Evolutionary conservation across 2,888 invertebrate genomes (phyloP).

Genomic region (Odontomyia ornata): DNA sequence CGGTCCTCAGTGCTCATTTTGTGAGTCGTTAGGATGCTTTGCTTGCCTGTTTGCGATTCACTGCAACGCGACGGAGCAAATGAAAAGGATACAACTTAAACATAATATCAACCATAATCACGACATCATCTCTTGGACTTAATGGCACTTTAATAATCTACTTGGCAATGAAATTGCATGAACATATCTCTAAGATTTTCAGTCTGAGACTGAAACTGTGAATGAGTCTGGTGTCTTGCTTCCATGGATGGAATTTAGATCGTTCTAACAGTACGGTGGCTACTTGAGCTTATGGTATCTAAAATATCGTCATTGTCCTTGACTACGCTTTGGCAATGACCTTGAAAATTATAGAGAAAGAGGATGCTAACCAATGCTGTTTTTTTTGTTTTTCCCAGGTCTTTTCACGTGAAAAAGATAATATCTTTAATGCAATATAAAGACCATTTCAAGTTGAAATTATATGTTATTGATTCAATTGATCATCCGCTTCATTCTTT

Average conservation of each 20-base stretch:
- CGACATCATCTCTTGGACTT: constrained; percentile 39
- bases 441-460: too few species aligned
- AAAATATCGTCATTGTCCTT: constrained; percentile 36
- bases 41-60: neutral
- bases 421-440: too few species aligned
- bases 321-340: constrained; percentile 23
- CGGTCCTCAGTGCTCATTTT: neutral
- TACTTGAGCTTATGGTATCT: neutral
- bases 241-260: neutral
- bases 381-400: too few species aligned
- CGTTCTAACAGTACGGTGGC: neutral
- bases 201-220: constrained; percentile 7
- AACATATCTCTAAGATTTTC: neutral
- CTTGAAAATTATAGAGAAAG: constrained; percentile 25
- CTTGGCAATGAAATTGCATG: constrained; percentile 40
- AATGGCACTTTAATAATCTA: constrained; percentile 38
- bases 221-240: neutral
- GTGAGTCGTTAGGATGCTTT: neutral
- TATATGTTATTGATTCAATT: too few species aligned
- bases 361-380: neutral
- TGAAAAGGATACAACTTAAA: constrained; percentile 32
- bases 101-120: constrained; percentile 33
- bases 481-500: too few species aligned
- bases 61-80: neutral
- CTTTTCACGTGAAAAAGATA: too few species aligned